phyloP scores from a whole-genome alignment of 1,140 invertebrate genomes.

The Mizuhopecten yessoensis region DNA sequence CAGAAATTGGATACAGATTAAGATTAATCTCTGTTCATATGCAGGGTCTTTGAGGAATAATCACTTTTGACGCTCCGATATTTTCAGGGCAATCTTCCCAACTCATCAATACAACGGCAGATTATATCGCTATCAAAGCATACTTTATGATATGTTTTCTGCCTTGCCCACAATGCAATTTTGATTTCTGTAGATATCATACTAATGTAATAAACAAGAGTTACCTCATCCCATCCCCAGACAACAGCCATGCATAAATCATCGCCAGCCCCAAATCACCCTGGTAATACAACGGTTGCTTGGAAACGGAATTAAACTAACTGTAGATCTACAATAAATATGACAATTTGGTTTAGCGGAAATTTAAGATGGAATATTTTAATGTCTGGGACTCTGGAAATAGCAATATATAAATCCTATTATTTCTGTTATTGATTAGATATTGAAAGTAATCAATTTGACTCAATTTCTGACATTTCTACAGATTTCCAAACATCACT shows the following conservation, averaged over 20 bases:
- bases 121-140: constrained; percentile 33
- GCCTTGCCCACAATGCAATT: constrained; percentile 24
- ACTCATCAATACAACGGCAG: constrained; percentile 23
- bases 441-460: background rate
- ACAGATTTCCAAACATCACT: background rate
- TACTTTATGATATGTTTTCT: constrained; percentile 13
- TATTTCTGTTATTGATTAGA: background rate
- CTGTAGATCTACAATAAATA: constrained; percentile 39
- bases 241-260: constrained; percentile 36
- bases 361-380: constrained; percentile 23
- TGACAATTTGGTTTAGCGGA: constrained; percentile 33
- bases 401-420: constrained; percentile 29
- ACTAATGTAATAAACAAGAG: constrained; percentile 16
- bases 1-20: constrained; percentile 58
- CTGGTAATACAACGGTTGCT: constrained; percentile 32
- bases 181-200: constrained; percentile 39
- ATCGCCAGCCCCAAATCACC: constrained; percentile 24
- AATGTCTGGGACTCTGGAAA: background rate
- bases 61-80: constrained; percentile 49
- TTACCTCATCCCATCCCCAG: constrained; percentile 30
- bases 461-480: background rate
- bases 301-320: constrained; percentile 33
- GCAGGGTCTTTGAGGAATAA: constrained; percentile 50
- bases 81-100: constrained; percentile 37
- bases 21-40: constrained; percentile 53